These are phyloP conservation scores for Acromyrmex echinatior DNA, from an alignment of 1,140 invertebrate species.

Conservation along the genomic window DNA sequence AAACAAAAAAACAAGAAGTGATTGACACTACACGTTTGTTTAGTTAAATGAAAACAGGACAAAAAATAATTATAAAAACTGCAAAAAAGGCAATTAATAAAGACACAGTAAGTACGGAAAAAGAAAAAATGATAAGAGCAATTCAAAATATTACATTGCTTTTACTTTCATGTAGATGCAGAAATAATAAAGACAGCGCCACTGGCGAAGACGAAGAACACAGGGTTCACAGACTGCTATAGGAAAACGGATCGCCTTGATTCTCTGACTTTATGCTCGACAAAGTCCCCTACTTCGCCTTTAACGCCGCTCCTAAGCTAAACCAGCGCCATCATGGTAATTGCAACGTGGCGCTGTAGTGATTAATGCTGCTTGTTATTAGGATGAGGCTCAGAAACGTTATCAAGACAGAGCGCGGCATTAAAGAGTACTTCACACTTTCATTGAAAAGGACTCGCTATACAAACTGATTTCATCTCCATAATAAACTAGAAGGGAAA, in stretches of 20 bases:
- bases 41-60: neutral
- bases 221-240: neutral
- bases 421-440: conserved; percentile 55
- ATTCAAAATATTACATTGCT: neutral
- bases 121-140: neutral
- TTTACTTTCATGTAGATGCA: neutral
- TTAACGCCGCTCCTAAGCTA: conserved; percentile 56
- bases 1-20: neutral
- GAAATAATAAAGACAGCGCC: conserved; percentile 46
- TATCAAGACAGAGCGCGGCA: conserved; percentile 70
- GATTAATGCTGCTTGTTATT: conserved; percentile 82
- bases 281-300: conserved; percentile 41
- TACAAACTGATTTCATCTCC: neutral
- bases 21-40: neutral
- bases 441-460: conserved; percentile 45
- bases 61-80: neutral
- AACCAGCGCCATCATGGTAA: conserved; percentile 79
- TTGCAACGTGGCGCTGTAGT: conserved; percentile 77
- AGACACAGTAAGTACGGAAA: neutral
- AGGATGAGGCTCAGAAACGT: conserved; percentile 77
- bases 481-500: neutral
- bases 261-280: conserved; percentile 67
- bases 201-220: conserved; percentile 10
- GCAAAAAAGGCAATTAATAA: neutral
- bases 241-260: conserved; percentile 69